Base-by-base conservation (phyloP, 2,113 vertebrate species). In the cattle (Bos taurus) region DNA sequence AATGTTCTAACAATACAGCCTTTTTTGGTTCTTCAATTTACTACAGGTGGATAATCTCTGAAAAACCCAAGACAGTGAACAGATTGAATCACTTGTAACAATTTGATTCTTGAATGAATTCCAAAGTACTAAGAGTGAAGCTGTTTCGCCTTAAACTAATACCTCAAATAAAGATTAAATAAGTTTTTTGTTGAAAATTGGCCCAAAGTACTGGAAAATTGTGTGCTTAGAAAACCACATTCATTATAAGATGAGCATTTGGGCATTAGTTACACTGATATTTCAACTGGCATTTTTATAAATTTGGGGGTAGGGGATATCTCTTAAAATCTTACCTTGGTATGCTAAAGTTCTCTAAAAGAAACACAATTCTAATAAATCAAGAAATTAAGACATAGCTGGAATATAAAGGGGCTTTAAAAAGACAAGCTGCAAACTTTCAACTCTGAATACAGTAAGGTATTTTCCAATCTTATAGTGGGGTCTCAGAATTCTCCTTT, bases 51-150 rank as follows among this genome's bases (percentile, higher is more conserved):
- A 86, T 96, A 93, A 90, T 93, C 60, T 96, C 97, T 92, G 48
- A 87, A 94, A 96, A 92, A 93, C 28, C 25, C 64, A 96, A 71
- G 64, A 90, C n/a, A 90, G 25, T 78, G 78, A 95, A 94, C 97
- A 97, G 83, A 97, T 95, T 97, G 96, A 98, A 95, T 95, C 93
- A 87, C 78, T 97, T 97, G 90, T 95, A 95, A 97, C 33, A 85
- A 88, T 95, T 71, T 95, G 95, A 96, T 88, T 95, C 64, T 85
- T 97, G 95, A 97, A 95, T 95, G 28, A 90, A 97, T 95, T 97
- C 95, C 97, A 98, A 67, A 90, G 74, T 91, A 33, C 74, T 97
- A 71, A 78, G 21, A 97, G 36, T 92, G 74, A 97, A 88, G 84
- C 57, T 96, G 46, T 90, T 97, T 93, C 78, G 50, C 46, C 71